Conservation (phyloP, 2,888 invertebrate genomes). For the Polymixis lichenea region DNA sequence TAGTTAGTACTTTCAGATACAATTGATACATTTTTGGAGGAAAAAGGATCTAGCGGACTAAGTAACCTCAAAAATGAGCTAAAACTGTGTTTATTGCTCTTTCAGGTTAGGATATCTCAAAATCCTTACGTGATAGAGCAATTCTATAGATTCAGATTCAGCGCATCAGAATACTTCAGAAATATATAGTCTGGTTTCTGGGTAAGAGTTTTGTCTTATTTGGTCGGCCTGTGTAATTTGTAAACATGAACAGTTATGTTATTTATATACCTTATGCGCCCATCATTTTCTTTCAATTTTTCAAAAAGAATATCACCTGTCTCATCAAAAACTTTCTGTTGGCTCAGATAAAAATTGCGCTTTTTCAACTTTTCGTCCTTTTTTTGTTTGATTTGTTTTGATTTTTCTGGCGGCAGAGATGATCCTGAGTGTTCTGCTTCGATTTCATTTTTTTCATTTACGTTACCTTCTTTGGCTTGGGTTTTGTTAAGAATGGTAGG, state of each 20-base stretch:
- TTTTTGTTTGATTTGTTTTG: conserved; percentile 76
- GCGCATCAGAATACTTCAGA: too few relatives aligned
- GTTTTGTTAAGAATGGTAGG: conserved; percentile 70
- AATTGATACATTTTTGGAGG: too few relatives aligned
- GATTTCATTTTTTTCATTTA: conserved; percentile 30
- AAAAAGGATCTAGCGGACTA: too few relatives aligned
- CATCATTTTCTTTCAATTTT: conserved; percentile 92
- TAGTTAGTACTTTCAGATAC: too few relatives aligned
- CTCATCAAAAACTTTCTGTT: conserved; percentile 88
- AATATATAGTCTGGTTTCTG: too few relatives aligned
- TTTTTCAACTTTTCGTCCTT: conserved; percentile 78
- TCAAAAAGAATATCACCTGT: conserved; percentile 90
- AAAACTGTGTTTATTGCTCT: too few relatives aligned
- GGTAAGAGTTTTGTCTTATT: too few relatives aligned
- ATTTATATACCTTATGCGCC: conserved; percentile 86
- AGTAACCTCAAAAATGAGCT: too few relatives aligned
- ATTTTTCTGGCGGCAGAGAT: conserved; percentile 65
- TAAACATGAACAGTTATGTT: background rate
- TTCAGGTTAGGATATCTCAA: too few relatives aligned
- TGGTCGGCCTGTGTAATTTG: too few relatives aligned
- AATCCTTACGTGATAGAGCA: too few relatives aligned
- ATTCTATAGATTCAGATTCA: too few relatives aligned
- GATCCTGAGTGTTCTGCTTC: conserved; percentile 32
- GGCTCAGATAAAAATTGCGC: conserved; percentile 78
- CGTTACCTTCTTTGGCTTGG: conserved; percentile 50